Evolutionary conservation across 2,888 invertebrate species (phyloP).

Genomic region (Sphecodes monilicornis): DNA sequence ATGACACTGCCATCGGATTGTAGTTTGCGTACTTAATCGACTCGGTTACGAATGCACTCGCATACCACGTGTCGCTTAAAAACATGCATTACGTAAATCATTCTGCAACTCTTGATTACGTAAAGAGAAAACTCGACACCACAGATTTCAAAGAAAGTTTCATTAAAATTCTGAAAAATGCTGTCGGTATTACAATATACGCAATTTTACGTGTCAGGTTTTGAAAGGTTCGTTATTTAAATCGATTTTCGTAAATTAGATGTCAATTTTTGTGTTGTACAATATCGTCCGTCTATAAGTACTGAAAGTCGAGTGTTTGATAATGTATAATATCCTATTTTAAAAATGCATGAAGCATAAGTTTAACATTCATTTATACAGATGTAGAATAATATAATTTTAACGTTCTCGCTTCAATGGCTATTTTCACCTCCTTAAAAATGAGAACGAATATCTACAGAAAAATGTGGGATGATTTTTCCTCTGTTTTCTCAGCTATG

Average conservation of each 20-base stretch:
- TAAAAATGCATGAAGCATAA: background rate
- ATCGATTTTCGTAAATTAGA: no score
- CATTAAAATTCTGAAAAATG: background rate
- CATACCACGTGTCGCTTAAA: background rate
- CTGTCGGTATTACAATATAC: background rate
- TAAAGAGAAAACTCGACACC: background rate
- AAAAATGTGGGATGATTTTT: background rate
- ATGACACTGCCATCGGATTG: conserved; percentile 18
- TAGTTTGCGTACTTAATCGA: conserved; percentile 1
- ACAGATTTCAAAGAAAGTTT: background rate
- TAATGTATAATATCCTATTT: no score
- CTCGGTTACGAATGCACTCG: background rate
- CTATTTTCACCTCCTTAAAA: background rate
- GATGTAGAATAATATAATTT: background rate
- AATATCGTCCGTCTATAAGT: no score
- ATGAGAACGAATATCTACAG: background rate
- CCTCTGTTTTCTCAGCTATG: background rate
- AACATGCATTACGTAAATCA: conserved; percentile 1
- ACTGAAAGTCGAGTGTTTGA: no score
- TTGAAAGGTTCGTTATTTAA: background rate
- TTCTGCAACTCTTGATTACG: background rate
- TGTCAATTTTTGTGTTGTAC: no score
- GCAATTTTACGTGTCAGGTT: background rate
- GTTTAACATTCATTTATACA: no score
- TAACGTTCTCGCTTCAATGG: background rate